Evolutionary conservation across 2,888 invertebrate species (phyloP), one percentile per base, ranked within the genome.

Genomic region (Meghimatium bilineatum): DNA sequence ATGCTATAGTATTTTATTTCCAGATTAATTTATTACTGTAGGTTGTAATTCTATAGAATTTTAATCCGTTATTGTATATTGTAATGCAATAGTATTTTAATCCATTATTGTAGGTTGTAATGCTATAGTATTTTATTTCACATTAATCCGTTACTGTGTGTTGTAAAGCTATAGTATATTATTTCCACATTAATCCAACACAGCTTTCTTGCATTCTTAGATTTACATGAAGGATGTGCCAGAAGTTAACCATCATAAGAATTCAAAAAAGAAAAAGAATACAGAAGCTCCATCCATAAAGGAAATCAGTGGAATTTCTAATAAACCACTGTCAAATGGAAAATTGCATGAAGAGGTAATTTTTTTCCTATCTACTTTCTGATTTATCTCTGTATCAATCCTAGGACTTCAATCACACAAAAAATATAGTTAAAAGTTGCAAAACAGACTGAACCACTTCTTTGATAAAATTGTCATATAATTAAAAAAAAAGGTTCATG

Each of bases 271-370:
- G 63, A 82, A 82, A 52, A 76, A 49, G 67, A 66, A 44, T 29
- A 66, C 66, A 17, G 60, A 76, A 23, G 17, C 66, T 26, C 2
- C 32, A 69, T 71, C 26, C 23, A 34, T 10, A 32, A 80, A 71
- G 34, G 38, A n/a, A 17, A 32, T 34, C 49, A 52, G 8, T 29
- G 44, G 36, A 52, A n/a, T 8, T 56, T 17, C 69, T n/a, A 34
- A 56, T n/a, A 17, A 80, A 56, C 52, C 56, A 56, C 26, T 71
- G 26, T 67, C 78, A 78, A 78, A 78, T 78, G 78, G 78, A 44
- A 67, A 38, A 60, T 67, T 78, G 44, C n/a, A 1, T 67, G 67
- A 78, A 66, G 67, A 67, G 78, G 78, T 78, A 78, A 78, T 44
- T n/a, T 14, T 12, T 26, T n/a, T 34, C 29, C 44, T n/a, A 6